Percentiles rank a stretch among this genome's conserved stretches.
Conservation (phyloP, 2,888 invertebrate species). For the Leptinotarsa tumamoca region DNA sequence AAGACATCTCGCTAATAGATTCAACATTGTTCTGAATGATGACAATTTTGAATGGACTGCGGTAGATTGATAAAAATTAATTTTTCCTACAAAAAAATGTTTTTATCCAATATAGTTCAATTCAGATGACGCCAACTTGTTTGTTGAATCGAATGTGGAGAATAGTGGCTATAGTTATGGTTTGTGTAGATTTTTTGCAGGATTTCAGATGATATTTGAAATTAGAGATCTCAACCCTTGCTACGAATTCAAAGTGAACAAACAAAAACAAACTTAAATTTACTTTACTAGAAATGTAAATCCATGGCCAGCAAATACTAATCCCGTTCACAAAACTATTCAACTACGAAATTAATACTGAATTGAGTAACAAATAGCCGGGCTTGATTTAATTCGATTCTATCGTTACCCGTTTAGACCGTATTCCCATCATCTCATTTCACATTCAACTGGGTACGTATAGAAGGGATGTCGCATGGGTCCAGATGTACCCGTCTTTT, state of each 20-base stretch:
- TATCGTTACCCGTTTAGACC: slow-evolving; percentile 28
- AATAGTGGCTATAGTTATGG: too few species aligned
- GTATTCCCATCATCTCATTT: slow-evolving; percentile 36
- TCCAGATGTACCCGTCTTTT: not conserved
- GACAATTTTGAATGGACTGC: too few species aligned
- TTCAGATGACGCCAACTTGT: too few species aligned
- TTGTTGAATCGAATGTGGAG: too few species aligned
- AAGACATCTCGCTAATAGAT: too few species aligned
- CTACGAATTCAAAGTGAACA: not conserved
- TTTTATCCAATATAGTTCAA: too few species aligned
- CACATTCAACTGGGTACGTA: slow-evolving; percentile 42
- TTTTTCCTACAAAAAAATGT: too few species aligned
- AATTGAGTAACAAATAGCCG: slow-evolving; percentile 44
- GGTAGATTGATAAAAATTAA: too few species aligned
- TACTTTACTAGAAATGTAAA: not conserved
- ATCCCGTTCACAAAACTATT: slow-evolving; percentile 42
- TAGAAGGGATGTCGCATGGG: not conserved
- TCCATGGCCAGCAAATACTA: slow-evolving; percentile 14
- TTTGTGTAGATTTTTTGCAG: too few species aligned
- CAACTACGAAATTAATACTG: slow-evolving; percentile 46
- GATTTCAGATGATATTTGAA: too few species aligned
- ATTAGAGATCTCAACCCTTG: too few species aligned
- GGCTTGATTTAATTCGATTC: slow-evolving; percentile 39
- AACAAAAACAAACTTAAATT: not conserved
- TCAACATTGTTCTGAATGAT: too few species aligned